Percentiles rank a stretch among this genome's conserved stretches.
Conservation (phyloP, 2,113 vertebrate species). For the Mesocricetus auratus region DNA sequence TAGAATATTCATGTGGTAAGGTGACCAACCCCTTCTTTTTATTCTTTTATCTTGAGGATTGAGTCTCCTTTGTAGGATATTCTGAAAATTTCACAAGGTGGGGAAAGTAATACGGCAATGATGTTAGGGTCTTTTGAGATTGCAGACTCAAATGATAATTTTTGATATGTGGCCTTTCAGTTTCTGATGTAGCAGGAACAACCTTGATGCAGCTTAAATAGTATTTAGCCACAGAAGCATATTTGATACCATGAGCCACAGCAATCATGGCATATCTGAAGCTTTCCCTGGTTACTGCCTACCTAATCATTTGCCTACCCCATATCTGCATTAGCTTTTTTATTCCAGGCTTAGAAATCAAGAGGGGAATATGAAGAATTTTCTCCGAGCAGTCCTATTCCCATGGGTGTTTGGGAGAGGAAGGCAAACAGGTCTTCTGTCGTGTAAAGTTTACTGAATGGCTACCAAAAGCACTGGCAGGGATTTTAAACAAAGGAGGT, state of each 20-base stretch:
- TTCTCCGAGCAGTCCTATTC: not conserved
- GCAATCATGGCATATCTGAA: too few species aligned
- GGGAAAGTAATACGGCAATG: too few species aligned
- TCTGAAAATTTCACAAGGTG: not conserved
- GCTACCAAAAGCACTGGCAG: accelerated
- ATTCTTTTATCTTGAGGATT: not conserved
- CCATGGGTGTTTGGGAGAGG: not conserved
- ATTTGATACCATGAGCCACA: not conserved
- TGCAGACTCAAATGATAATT: too few species aligned
- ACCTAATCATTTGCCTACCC: not conserved
- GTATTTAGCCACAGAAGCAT: not conserved
- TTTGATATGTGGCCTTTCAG: too few species aligned
- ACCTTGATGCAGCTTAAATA: not conserved
- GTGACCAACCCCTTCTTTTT: not conserved
- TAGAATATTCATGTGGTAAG: not conserved
- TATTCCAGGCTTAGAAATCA: not conserved
- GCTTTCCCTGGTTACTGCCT: not conserved
- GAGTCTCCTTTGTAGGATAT: too few species aligned
- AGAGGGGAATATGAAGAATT: accelerated
- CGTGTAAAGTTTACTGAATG: accelerated
- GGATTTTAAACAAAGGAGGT: too few species aligned
- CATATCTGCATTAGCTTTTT: not conserved
- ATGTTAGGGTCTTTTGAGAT: too few species aligned
- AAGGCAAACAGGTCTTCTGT: too few species aligned
- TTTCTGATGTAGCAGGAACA: not conserved